These are phyloP conservation scores for Tetragnatha montana DNA, from an alignment of 2,888 invertebrate species.

Conservation along the genomic window DNA sequence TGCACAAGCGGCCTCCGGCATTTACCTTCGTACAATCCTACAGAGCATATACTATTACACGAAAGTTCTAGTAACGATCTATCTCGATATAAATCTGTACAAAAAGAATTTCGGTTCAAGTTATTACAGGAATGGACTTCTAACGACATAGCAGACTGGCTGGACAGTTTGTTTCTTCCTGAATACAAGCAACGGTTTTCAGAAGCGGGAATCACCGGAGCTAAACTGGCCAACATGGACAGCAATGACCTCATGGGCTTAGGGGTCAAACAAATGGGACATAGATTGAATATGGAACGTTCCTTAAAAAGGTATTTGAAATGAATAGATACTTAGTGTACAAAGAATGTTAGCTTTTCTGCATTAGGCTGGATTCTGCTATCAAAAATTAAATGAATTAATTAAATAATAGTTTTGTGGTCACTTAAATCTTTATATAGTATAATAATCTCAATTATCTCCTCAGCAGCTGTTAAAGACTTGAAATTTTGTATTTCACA, in stretches of 20 bases:
- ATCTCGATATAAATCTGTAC: conserved; percentile 60
- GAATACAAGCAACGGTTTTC: conserved; percentile 79
- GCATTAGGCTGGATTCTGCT: conserved; percentile 64
- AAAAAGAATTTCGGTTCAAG: conserved; percentile 70
- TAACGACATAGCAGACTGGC: conserved; percentile 79
- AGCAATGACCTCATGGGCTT: conserved; percentile 79
- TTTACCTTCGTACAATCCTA: conserved; percentile 52
- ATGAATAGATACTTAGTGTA: conserved; percentile 52
- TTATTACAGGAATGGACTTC: conserved; percentile 78
- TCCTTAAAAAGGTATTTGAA: conserved; percentile 69
- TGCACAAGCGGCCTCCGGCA: conserved; percentile 65
- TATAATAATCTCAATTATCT: conserved; percentile 51
- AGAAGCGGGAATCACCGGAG: conserved; percentile 77
- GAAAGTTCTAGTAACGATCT: conserved; percentile 48
- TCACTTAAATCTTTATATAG: conserved; percentile 63
- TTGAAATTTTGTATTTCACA: conserved; percentile 60
- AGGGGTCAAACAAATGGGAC: conserved; percentile 80
- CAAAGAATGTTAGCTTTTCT: conserved; percentile 38
- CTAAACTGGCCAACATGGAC: conserved; percentile 78
- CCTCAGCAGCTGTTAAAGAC: conserved; percentile 61
- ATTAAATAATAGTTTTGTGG: conserved; percentile 66
- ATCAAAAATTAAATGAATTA: conserved; percentile 61
- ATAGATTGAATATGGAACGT: conserved; percentile 73
- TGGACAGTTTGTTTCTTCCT: conserved; percentile 78
- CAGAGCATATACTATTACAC: conserved; percentile 43